Conservation (phyloP, 2,888 invertebrate species). For the Drosophila pseudotalamancana region DNA sequence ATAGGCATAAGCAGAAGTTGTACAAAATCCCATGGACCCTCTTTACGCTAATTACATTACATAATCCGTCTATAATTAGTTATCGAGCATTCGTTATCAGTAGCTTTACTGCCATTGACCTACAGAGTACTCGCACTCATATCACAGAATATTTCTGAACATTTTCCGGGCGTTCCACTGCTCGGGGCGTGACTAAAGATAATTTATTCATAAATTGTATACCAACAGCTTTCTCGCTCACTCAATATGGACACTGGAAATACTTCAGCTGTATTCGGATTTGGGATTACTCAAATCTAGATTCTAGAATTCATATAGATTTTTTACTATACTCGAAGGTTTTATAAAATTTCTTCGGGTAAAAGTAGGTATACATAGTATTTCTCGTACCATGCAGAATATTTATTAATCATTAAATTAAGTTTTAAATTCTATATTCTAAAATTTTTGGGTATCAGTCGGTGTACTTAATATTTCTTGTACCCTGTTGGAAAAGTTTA, state of each 20-base stretch:
- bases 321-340: too few relatives aligned
- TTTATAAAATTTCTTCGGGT: too few relatives aligned
- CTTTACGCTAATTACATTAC: conserved; percentile 30
- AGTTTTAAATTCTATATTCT: too few relatives aligned
- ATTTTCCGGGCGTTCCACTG: background rate
- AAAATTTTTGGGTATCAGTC: too few relatives aligned
- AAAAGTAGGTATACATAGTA: too few relatives aligned
- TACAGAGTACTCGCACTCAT: conserved; percentile 19
- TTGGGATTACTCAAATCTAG: background rate
- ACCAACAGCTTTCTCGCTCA: background rate
- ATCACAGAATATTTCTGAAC: background rate
- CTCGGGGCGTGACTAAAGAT: conserved; percentile 22
- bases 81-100: conserved; percentile 33
- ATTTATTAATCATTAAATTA: too few relatives aligned
- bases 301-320: background rate
- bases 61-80: conserved; percentile 32
- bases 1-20: conserved; percentile 15
- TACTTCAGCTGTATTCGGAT: background rate
- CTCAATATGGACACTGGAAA: conserved; percentile 10
- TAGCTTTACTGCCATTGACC: conserved; percentile 33
- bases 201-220: conserved; percentile 38
- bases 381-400: too few relatives aligned
- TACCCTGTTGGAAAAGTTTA: background rate
- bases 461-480: too few relatives aligned
- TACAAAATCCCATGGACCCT: conserved; percentile 15